Evolutionary conservation across 2,113 vertebrate genomes (phyloP).

Genomic region (Ranitomeya imitator): DNA sequence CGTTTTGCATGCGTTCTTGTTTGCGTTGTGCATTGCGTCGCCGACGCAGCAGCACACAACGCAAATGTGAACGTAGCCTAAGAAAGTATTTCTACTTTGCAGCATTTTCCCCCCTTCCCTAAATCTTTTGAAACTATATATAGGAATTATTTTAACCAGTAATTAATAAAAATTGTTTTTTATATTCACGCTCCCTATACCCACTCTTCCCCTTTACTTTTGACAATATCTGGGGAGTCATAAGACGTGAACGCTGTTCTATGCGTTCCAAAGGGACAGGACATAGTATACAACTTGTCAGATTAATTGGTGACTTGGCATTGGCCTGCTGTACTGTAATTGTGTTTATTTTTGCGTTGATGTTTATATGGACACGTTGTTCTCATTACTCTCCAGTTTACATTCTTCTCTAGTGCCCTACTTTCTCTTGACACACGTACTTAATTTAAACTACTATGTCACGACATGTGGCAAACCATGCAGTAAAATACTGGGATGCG

Average conservation of each 20-base stretch:
- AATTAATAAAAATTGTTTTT: too few species aligned
- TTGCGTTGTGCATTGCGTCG: too few species aligned
- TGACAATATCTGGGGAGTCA: not conserved
- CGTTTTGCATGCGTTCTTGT: too few species aligned
- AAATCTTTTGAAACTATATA: too few species aligned
- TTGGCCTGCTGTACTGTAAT: not conserved
- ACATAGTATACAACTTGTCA: slow-evolving; percentile 13
- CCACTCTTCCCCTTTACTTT: too few species aligned
- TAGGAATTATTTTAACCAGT: too few species aligned
- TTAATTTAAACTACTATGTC: slow-evolving; percentile 27
- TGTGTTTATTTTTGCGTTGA: slow-evolving; percentile 18
- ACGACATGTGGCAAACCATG: not conserved
- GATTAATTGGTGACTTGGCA: slow-evolving; percentile 11
- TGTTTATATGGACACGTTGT: slow-evolving; percentile 37
- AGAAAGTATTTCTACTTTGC: too few species aligned
- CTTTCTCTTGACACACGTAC: not conserved
- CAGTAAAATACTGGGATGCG: not conserved
- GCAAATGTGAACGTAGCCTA: too few species aligned
- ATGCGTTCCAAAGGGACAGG: not conserved
- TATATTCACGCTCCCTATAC: too few species aligned
- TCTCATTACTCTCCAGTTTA: slow-evolving; percentile 38
- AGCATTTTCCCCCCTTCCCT: too few species aligned
- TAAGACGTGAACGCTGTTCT: too few species aligned
- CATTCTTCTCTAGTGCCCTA: slow-evolving; percentile 31
- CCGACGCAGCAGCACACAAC: too few species aligned